Conservation (phyloP, 2,888 invertebrate species). For the Drosophila paranaensis region DNA sequence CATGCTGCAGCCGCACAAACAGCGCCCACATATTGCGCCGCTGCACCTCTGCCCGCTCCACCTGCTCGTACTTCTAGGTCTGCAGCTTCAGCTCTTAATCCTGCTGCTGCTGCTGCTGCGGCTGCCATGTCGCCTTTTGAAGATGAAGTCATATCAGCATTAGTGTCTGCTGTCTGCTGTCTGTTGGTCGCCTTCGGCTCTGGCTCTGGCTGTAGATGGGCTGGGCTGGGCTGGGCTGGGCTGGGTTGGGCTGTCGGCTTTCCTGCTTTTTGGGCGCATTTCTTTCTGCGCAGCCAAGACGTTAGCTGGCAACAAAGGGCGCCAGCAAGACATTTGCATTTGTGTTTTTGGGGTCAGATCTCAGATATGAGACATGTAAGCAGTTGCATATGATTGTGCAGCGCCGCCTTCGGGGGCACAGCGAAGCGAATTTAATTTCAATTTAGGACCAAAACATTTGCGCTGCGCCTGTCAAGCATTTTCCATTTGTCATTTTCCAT, state of each 20-base stretch:
- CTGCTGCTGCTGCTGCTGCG: slow-evolving; percentile 31
- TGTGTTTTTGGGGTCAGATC: slow-evolving; percentile 58
- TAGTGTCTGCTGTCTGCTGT: slow-evolving; percentile 64
- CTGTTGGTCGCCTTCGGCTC: slow-evolving; percentile 53
- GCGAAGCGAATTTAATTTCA: slow-evolving; percentile 68
- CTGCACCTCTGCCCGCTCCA: slow-evolving; percentile 28
- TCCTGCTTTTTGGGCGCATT: slow-evolving; percentile 49
- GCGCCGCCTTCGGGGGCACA: slow-evolving; percentile 32
- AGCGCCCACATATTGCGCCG: slow-evolving; percentile 69
- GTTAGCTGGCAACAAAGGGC: slow-evolving; percentile 20
- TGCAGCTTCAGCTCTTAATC: slow-evolving; percentile 25
- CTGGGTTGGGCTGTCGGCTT: slow-evolving; percentile 10
- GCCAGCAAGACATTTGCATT: slow-evolving; percentile 41
- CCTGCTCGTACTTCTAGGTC: slow-evolving; percentile 19
- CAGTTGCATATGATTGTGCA: slow-evolving; percentile 42
- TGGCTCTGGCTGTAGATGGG: slow-evolving; percentile 46
- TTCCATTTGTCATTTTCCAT: slow-evolving; percentile 49
- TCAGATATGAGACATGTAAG: slow-evolving; percentile 57
- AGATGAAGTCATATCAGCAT: slow-evolving; percentile 80
- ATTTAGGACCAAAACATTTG: slow-evolving; percentile 72
- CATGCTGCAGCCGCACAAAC: slow-evolving; percentile 25
- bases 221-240: not conserved
- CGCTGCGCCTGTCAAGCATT: slow-evolving; percentile 60
- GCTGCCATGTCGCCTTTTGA: slow-evolving; percentile 66
- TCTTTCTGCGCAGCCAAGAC: slow-evolving; percentile 49